Percentiles rank a stretch among this genome's conserved stretches.
Conservation (phyloP, 1,140 invertebrate species). For the Prorops nasuta region DNA sequence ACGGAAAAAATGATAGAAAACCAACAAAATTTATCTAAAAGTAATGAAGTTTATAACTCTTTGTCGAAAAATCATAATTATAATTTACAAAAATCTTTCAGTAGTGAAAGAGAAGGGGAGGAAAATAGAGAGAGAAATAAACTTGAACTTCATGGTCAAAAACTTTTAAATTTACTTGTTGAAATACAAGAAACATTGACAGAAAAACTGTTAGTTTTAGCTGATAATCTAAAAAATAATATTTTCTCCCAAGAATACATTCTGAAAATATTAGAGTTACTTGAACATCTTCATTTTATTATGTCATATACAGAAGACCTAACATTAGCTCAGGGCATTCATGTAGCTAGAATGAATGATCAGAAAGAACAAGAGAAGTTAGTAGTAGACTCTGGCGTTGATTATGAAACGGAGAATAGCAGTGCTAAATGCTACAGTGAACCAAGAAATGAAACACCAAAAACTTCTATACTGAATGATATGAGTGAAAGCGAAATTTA, state of each 20-base stretch:
- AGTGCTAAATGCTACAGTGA: background rate
- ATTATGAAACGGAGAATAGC: too few species aligned
- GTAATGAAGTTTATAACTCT: too few species aligned
- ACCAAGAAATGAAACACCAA: background rate
- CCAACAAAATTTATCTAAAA: too few species aligned
- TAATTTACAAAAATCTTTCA: background rate
- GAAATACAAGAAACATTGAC: slow-evolving; percentile 24
- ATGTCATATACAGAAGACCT: slow-evolving; percentile 16
- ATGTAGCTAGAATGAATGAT: slow-evolving; percentile 1
- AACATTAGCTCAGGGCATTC: background rate
- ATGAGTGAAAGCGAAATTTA: slow-evolving; percentile 25
- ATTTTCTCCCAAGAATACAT: slow-evolving; percentile 36
- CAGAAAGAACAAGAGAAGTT: slow-evolving; percentile 5
- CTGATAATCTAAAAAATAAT: slow-evolving; percentile 31
- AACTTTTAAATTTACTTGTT: slow-evolving; percentile 1
- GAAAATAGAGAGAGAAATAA: background rate
- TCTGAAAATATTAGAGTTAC: slow-evolving; percentile 30
- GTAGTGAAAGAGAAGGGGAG: too few species aligned
- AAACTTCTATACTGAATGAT: too few species aligned
- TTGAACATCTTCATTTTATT: slow-evolving; percentile 32
- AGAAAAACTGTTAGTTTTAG: slow-evolving; percentile 31
- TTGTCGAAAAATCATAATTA: background rate
- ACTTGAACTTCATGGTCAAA: background rate
- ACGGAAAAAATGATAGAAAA: too few species aligned
- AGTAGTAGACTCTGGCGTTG: too few species aligned